Evolutionary conservation across 2,888 invertebrate species (phyloP).

Genomic region (Meloe dianella): DNA sequence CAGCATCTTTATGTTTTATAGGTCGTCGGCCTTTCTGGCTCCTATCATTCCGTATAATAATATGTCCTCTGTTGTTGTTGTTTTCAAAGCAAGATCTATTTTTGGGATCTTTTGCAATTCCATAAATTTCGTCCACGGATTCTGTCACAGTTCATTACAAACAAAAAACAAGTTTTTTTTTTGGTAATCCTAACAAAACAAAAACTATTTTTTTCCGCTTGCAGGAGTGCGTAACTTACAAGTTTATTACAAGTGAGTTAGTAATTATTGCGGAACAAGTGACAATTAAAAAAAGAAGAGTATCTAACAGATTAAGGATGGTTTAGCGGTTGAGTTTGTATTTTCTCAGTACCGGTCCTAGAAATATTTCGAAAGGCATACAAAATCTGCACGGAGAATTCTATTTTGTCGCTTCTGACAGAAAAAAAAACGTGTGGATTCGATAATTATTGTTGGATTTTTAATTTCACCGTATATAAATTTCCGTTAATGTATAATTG

Average conservation of each 20-base stretch:
- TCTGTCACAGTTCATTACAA: not conserved
- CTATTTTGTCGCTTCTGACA: too few relatives aligned
- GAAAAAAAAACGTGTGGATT: too few relatives aligned
- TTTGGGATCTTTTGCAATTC: not conserved
- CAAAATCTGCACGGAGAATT: too few relatives aligned
- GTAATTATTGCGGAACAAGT: constrained; percentile 8
- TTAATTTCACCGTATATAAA: not conserved
- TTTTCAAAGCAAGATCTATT: not conserved
- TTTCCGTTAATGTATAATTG: not conserved
- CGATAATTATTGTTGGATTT: too few relatives aligned
- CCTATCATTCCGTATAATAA: not conserved
- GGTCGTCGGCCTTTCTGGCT: constrained; percentile 7
- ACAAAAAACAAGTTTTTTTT: too few relatives aligned
- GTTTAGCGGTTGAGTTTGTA: not conserved
- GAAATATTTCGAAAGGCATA: too few relatives aligned
- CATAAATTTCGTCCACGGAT: not conserved
- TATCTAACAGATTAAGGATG: constrained; percentile 8
- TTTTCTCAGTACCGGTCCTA: too few relatives aligned
- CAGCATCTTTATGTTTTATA: not conserved
- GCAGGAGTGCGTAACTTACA: constrained; percentile 5
- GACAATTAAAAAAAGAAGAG: not conserved
- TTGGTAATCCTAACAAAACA: too few relatives aligned
- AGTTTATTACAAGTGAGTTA: not conserved
- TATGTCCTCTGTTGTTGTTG: not conserved
- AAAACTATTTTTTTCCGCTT: too few relatives aligned